Percentiles rank a stretch among this genome's conserved stretches.
These are phyloP conservation scores for Macrobrachium rosenbergii DNA, from an alignment of 1,140 invertebrate genomes.

Conservation along the genomic window DNA sequence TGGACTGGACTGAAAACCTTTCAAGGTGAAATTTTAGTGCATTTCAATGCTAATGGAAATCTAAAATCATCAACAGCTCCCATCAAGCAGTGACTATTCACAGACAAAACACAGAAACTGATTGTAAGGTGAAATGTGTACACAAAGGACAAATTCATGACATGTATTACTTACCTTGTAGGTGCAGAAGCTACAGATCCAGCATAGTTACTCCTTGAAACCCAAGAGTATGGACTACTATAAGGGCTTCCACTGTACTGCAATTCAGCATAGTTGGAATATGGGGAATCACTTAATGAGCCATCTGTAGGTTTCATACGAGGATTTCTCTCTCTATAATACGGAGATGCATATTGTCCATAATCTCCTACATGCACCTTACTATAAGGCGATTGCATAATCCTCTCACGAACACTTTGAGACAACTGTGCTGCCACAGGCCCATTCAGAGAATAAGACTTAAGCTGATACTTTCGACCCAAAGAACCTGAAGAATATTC, in stretches of 20 bases:
- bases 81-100: constrained; percentile 30
- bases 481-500: constrained; percentile 66
- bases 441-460: constrained; percentile 84
- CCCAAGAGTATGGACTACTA: constrained; percentile 75
- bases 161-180: constrained; percentile 65
- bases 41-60: neutral
- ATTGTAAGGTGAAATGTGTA: constrained; percentile 21
- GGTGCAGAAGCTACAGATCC: constrained; percentile 71
- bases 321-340: constrained; percentile 65
- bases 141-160: neutral
- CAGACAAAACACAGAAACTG: neutral
- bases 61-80: constrained; percentile 16
- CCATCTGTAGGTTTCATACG: constrained; percentile 72
- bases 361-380: constrained; percentile 62
- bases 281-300: constrained; percentile 82
- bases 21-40: neutral
- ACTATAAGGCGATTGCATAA: constrained; percentile 76
- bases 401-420: constrained; percentile 84
- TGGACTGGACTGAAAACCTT: too few relatives aligned
- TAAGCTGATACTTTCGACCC: constrained; percentile 66
- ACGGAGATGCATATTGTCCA: constrained; percentile 58
- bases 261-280: constrained; percentile 73
- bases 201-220: constrained; percentile 71
- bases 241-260: constrained; percentile 67
- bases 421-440: constrained; percentile 86